Conservation (phyloP, 1,140 invertebrate genomes). For the Pantala flavescens region DNA sequence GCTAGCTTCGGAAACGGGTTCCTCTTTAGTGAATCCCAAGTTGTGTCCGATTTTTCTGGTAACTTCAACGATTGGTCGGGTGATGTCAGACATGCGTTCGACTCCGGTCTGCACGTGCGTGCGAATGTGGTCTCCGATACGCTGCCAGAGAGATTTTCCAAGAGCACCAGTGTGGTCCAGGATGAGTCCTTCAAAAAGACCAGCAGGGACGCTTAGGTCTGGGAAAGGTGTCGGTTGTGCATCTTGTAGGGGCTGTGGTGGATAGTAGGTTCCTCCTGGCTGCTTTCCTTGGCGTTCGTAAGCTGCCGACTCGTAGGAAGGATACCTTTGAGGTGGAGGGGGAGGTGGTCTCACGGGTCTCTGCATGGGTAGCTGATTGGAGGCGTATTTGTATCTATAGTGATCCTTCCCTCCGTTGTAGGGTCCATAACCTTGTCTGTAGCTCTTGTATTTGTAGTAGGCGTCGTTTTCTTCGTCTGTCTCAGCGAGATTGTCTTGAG, state of each 20-base stretch:
- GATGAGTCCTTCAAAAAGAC: constrained; percentile 30
- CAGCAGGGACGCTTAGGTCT: constrained; percentile 30
- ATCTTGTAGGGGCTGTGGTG: constrained; percentile 28
- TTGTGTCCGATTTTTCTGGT: constrained; percentile 66
- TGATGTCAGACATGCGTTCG: constrained; percentile 54
- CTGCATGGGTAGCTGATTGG: neutral
- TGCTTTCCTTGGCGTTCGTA: neutral
- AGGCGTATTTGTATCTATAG: constrained; percentile 28
- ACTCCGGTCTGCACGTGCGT: constrained; percentile 57
- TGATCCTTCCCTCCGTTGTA: constrained; percentile 41
- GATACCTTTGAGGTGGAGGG: neutral
- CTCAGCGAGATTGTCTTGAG: constrained; percentile 13
- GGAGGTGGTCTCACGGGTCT: neutral
- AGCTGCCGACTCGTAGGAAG: neutral
- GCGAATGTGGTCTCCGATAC: constrained; percentile 57
- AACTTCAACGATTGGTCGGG: constrained; percentile 58
- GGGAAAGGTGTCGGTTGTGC: constrained; percentile 26
- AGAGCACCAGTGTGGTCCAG: neutral
- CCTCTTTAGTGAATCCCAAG: constrained; percentile 45
- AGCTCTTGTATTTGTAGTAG: constrained; percentile 18
- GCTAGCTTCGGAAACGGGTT: constrained; percentile 16
- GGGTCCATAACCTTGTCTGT: constrained; percentile 26
- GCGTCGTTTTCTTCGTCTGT: constrained; percentile 23
- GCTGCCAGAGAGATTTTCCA: constrained; percentile 50
- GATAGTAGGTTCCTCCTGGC: neutral